Percentiles rank a stretch among this genome's conserved stretches.
Conservation (phyloP, 1,140 invertebrate species). For the Cyclargus thomasi region DNA sequence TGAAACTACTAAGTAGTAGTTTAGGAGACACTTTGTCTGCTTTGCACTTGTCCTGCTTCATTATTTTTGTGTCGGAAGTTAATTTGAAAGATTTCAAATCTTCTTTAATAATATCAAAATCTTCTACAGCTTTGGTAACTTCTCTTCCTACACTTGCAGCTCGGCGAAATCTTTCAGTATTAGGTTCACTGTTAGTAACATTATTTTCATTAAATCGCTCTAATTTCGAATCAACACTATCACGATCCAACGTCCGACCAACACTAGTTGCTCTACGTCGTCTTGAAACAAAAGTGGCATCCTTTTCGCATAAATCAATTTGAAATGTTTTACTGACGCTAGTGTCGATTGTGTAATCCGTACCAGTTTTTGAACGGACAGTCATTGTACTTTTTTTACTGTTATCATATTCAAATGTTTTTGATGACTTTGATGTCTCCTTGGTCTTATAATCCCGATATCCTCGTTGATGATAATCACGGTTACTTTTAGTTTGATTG, state of each 20-base stretch:
- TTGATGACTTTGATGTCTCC: slow-evolving; percentile 19
- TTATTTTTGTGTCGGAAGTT: slow-evolving; percentile 24
- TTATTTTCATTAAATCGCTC: slow-evolving; percentile 15
- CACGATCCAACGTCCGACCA: slow-evolving; percentile 37
- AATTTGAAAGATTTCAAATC: slow-evolving; percentile 49
- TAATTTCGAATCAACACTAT: slow-evolving; percentile 23
- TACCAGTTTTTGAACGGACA: slow-evolving; percentile 36
- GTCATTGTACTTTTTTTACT: slow-evolving; percentile 34
- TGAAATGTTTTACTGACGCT: slow-evolving; percentile 53
- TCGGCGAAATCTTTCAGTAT: slow-evolving; percentile 37
- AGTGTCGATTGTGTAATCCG: slow-evolving; percentile 54
- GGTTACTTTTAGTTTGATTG: neutral
- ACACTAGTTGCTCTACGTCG: slow-evolving; percentile 55
- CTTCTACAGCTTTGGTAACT: slow-evolving; percentile 22
- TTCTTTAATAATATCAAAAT: slow-evolving; percentile 55
- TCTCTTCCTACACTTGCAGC: slow-evolving; percentile 60
- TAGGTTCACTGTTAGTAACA: slow-evolving; percentile 3
- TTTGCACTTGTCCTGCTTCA: slow-evolving; percentile 14
- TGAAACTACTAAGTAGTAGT: slow-evolving; percentile 21
- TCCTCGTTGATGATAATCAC: slow-evolving; percentile 16
- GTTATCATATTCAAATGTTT: slow-evolving; percentile 30
- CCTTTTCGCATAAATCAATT: slow-evolving; percentile 27
- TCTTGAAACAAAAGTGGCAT: slow-evolving; percentile 39
- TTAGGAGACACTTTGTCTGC: slow-evolving; percentile 18
- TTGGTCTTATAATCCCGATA: slow-evolving; percentile 7